Percentiles rank a stretch among this genome's conserved stretches.
phyloP scores from a whole-genome alignment of 2,113 vertebrate species.

The Empidonax traillii region DNA sequence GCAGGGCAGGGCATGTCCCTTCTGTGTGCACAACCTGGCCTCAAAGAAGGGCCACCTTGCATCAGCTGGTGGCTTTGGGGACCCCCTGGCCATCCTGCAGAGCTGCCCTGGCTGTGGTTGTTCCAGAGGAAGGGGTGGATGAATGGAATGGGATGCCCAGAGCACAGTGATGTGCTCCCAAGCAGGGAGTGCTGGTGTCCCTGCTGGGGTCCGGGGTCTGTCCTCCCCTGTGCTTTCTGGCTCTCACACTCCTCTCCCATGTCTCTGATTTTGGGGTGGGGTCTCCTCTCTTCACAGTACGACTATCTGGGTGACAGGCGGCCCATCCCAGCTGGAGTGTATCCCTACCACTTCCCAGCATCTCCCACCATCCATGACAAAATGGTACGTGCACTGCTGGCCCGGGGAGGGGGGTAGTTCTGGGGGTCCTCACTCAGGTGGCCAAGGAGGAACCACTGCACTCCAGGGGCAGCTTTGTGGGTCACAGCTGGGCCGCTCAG shows the following conservation, averaged over 20 bases:
- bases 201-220: not conserved
- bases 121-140: not conserved
- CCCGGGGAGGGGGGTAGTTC: fast-evolving
- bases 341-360: constrained; percentile 88
- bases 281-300: constrained; percentile 81
- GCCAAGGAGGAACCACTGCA: fast-evolving
- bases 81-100: not conserved
- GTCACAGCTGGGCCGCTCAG: not conserved
- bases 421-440: not conserved
- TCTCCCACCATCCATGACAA: constrained; percentile 90
- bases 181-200: fast-evolving
- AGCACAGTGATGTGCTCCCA: not conserved
- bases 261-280: not conserved
- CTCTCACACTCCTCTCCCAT: not conserved
- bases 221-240: not conserved
- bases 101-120: not conserved
- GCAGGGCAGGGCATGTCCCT: not conserved
- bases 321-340: constrained; percentile 84
- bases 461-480: not conserved
- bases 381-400: constrained; percentile 81
- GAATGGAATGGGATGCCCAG: not conserved
- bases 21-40: fast-evolving
- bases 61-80: not conserved
- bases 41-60: not conserved
- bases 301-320: constrained; percentile 90